Base-by-base conservation (phyloP, 2,888 invertebrate species). In the Pterostichus niger region DNA sequence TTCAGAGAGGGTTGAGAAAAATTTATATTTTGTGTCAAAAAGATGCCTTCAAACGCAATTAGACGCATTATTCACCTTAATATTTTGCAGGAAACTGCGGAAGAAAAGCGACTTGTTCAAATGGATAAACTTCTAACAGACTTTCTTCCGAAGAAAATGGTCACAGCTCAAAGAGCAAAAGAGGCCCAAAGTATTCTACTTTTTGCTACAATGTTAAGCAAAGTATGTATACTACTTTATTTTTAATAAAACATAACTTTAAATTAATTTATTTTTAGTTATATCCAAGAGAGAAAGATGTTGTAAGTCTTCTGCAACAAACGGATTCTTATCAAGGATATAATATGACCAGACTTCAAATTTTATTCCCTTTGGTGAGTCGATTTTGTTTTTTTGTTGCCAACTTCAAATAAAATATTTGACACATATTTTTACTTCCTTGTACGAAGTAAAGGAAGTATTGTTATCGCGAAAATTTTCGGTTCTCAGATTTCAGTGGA, bases 341-440 rank as follows among this genome's bases (percentile, higher is more conserved):
- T 87, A 88, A 89, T 84, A 86, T 91, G 83, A 88, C 89, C 73
- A 87, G 89, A 84, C 88, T 91, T 35, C 91, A 91, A 86, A 88
- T 89, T 76, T 88, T 87, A 84, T 91, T 90, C 86, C 81, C 81
- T 17, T 40, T 81, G 40, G 81, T 81, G 73, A 71, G 81, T 73
- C 24, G 24, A 24, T 24, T 24, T 24, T 24, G 24, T 24, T 24
- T 24, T 24, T 24, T 3, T 24, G 40, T 9, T 40, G 7, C 5
- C 1, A 40, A 40, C 6, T 2, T 49, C 11, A 49, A 49, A n/a
- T 49, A 49, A 49, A 49, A 56, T 31, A 52, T 13, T 49, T n/a
- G 13, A n/a, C 4, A 10, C 49, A 49, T n/a, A 3, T n/a, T n/a
- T n/a, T 6, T 35, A n/a, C n/a, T n/a, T n/a, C n/a, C n/a, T n/a